Evolutionary conservation across 92 coral and sea anemone species (phyloP), one percentile per base, ranked within the genome.

Genomic region (Paragorgia papillata): DNA sequence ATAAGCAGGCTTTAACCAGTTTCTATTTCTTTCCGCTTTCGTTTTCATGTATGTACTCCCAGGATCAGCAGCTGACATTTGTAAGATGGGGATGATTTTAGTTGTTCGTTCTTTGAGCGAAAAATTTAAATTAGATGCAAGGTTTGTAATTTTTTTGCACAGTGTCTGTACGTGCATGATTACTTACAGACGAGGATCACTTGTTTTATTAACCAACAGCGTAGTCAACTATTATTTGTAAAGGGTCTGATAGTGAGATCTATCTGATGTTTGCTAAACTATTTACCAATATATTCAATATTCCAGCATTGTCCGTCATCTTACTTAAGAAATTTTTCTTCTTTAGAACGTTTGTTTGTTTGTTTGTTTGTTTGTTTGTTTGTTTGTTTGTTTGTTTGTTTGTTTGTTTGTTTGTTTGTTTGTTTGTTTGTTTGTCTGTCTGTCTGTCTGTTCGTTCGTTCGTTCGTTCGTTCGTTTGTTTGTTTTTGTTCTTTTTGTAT

Each of bases 1-100:
- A n/a, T n/a, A n/a, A n/a, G n/a, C n/a, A n/a, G n/a, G n/a, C n/a
- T n/a, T n/a, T n/a, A n/a, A n/a, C n/a, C n/a, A n/a, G n/a, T n/a
- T n/a, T n/a, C n/a, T n/a, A n/a, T 35, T 40, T 7, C 24, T 64
- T 62, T 30, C 68, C 1, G 7, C 68, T 21, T 58, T 39, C 39
- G 19, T 21, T 46, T 14, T 9, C 19, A 58, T 17, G 10, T 76
- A 46, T 17, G 10, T 76, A 46, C 32, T 63, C 32, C 18, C 33
- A 92, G 97, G 97, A 12, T 92, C 97, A 2, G 97, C 97, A 17
- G 97, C 97, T 18, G 97, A 92, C 66, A 79, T 92, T 21, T 90
- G 91, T 65, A 92, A 92, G 60, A 80, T 85, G 35, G 92, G 90
- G 26, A 92, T 92, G 97, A 84, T 92, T 9, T 82, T 80, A 57